Evolutionary conservation across 1,140 invertebrate genomes (phyloP), one percentile per base, ranked within the genome.

Genomic region (Ceratina australensis): DNA sequence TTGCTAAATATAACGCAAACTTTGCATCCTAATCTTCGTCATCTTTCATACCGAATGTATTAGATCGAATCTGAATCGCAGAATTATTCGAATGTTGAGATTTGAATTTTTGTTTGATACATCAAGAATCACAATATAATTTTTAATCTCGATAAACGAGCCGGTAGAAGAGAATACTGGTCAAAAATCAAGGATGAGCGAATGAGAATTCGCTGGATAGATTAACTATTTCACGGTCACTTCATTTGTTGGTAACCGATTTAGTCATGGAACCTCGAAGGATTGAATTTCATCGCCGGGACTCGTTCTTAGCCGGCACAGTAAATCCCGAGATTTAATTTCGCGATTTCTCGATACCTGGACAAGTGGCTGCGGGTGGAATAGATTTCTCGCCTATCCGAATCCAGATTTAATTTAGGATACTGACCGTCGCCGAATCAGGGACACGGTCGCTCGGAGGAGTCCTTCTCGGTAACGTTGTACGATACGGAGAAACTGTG

Each of bases 341-440:
- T 61, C 68, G 47, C 57, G 66, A 76, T 76, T 69, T 20, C 20
- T 20, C 8, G 24, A 42, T 42, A 10, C 0, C 22, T 2, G 22
- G 52, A 50, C 57, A 42, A 77, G n/a, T 71, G 66, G 5, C 71
- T 13, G n/a, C 13, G 20, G 1, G 33, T 18, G 49, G 65, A 65
- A 68, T 75, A 65, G 65, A 57, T 76, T 63, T 79, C 65, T 50
- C 57, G 72, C 72, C 72, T 74, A 75, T 68, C 78, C 78, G 56
- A 54, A 75, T 56, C 63, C 57, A 75, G 72, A 79, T 79, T 75
- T 79, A 79, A 79, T 79, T 79, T 79, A 79, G 54, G 54, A 59
- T 20, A 57, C 42, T 5, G 47, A 16, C 47, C 24, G 20, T 42
- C 33, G 15, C 42, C 13, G 22, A 50, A 22, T 28, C 28, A 28